Evolutionary conservation across 2,797 vertebrate species (phyloP), one percentile per base, ranked within the genome.

Genomic region (Epinephelus malabaricus): DNA sequence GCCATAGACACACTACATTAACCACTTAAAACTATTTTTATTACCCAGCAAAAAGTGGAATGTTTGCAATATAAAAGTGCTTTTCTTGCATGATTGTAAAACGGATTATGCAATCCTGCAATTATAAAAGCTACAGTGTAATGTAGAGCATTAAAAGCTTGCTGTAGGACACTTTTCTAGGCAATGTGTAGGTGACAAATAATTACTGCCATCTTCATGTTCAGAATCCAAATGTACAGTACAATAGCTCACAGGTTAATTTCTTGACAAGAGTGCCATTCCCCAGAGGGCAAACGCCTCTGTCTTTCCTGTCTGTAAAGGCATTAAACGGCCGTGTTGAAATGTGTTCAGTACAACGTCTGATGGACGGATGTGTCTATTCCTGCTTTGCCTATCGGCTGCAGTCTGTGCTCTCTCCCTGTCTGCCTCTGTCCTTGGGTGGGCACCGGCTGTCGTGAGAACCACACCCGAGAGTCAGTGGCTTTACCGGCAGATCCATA

Each of bases 391-490:
- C 34, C 78, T 55, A 38, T 70, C 66, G 64, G 78, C 81, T 77
- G 76, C 80, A 76, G 74, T 53, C 83, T 50, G 56, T 38, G 64
- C 59, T 77, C n/a, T 61, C 65, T 77, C 82, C 17, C 67, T 63
- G 65, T 60, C 73, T 46, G 69, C 64, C 78, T 86, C 89, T 86
- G 90, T 86, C 89, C 87, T 90, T 91, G 91, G 86, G 89, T 93
- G 90, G 92, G 82, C 87, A 89, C 74, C 45, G 78, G 76, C 88
- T 83, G 84, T 82, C 69, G 83, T 89, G 87, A 91, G 92, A 94
- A 93, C 94, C 95, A 95, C 94, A 92, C 95, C 94, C 95, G 84
- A 87, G 85, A 92, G 90, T 86, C 89, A 78, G 47, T 84, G 84
- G 82, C 83, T 84, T 83, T 59, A 86, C 83, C 71, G 83, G 78